Evolutionary conservation across 2,888 invertebrate species (phyloP).

Genomic region (Halocaridina rubra): DNA sequence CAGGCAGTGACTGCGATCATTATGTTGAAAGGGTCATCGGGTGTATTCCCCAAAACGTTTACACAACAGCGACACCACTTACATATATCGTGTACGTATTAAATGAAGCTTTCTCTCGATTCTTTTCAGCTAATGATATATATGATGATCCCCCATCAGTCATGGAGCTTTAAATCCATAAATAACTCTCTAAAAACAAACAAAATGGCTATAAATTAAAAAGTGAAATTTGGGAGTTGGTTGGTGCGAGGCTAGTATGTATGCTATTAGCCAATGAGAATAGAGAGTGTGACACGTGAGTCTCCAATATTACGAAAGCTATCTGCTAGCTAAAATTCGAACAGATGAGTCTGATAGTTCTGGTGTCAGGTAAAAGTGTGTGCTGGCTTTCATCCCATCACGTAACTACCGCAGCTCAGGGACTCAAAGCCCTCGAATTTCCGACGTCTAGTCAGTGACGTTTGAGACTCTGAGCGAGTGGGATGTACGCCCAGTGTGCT

Average conservation of each 20-base stretch:
- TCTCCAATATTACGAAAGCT: neutral
- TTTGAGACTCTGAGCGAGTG: neutral
- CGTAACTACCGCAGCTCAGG: neutral
- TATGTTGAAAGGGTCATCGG: no score
- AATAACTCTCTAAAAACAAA: neutral
- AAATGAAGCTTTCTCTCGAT: neutral
- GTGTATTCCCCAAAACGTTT: neutral
- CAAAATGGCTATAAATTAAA: neutral
- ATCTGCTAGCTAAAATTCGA: neutral
- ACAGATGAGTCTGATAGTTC: neutral
- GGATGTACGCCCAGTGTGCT: neutral
- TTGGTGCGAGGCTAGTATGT: conserved; percentile 28
- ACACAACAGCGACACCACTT: neutral
- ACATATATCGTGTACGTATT: neutral
- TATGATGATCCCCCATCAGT: no score
- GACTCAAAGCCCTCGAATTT: neutral
- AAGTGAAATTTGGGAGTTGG: neutral
- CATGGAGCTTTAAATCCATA: neutral
- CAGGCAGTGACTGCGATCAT: no score
- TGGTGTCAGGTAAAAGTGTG: neutral
- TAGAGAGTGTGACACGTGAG: conserved; percentile 25
- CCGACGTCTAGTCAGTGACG: neutral
- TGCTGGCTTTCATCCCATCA: neutral
- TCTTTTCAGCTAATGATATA: no score
- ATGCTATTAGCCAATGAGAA: neutral